Percentiles rank a stretch among this genome's conserved stretches.
These are phyloP conservation scores for Eilema sororculum DNA, from an alignment of 2,888 invertebrate species.

Conservation along the genomic window DNA sequence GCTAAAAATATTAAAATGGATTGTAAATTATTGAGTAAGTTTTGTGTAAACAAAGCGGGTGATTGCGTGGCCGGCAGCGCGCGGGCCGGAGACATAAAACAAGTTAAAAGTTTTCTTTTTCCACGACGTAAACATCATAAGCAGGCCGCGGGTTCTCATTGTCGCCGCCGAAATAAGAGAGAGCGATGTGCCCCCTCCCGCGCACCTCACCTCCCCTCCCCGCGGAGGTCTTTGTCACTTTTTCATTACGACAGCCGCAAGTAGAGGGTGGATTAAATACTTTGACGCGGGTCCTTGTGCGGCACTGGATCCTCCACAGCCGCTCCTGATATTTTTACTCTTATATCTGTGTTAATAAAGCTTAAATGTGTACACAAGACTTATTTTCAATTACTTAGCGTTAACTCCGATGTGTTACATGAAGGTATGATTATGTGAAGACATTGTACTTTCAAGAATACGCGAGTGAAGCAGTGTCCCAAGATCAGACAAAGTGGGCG, in stretches of 20 bases:
- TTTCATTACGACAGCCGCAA: conserved; percentile 57
- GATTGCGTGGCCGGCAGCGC: background rate
- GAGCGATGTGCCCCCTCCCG: conserved; percentile 9
- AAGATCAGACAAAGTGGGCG: background rate
- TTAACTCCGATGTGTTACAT: background rate
- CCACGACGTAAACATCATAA: conserved; percentile 41
- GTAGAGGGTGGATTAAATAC: conserved; percentile 57
- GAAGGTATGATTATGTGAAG: background rate
- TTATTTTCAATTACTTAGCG: conserved; percentile 20
- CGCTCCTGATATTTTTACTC: conserved; percentile 22
- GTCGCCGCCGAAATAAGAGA: conserved; percentile 43
- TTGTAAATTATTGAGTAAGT: conserved; percentile 31
- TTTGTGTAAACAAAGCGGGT: conserved; percentile 28
- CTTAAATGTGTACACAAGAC: conserved; percentile 13
- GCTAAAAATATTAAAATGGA: conserved; percentile 19
- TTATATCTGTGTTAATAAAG: conserved; percentile 22
- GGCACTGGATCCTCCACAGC: conserved; percentile 24
- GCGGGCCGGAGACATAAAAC: conserved; percentile 22
- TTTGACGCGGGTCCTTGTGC: conserved; percentile 49
- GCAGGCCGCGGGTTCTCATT: conserved; percentile 39
- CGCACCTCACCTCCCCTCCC: conserved; percentile 19
- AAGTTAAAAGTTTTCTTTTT: conserved; percentile 44
- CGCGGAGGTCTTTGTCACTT: conserved; percentile 48
- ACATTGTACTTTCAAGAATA: background rate
- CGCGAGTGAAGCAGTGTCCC: background rate